Evolutionary conservation across 2,113 vertebrate genomes (phyloP).

Genomic region (Nestor notabilis): DNA sequence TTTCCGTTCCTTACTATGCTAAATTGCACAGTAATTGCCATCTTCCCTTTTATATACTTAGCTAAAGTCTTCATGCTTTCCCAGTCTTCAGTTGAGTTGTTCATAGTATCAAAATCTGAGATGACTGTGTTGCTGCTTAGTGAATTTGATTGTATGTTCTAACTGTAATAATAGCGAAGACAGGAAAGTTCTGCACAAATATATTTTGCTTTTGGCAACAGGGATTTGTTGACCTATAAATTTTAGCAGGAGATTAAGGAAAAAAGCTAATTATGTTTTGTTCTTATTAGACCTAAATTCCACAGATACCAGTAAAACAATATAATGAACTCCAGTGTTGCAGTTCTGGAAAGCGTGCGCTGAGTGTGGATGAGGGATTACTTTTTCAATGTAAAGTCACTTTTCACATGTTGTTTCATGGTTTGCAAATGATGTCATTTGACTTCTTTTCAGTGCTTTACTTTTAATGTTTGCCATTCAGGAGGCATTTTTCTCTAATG

Average conservation of each 20-base stretch:
- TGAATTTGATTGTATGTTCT: neutral
- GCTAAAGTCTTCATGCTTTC: neutral
- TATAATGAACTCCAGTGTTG: neutral
- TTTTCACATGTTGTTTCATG: neutral
- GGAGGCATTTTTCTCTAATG: neutral
- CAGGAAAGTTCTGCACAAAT: neutral
- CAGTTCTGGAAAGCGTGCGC: accelerated
- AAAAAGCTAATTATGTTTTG: neutral
- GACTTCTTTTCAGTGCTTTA: neutral
- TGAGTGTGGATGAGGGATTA: too few species aligned
- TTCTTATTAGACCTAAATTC: neutral
- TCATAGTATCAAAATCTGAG: neutral
- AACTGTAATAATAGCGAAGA: neutral
- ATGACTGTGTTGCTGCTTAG: neutral
- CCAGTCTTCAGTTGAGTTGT: neutral
- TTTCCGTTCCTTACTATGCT: neutral
- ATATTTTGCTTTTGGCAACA: neutral
- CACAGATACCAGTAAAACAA: neutral
- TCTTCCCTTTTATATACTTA: accelerated
- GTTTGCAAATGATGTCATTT: neutral
- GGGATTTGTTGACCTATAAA: slow-evolving; percentile 12
- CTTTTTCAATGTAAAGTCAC: neutral
- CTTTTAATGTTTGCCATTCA: accelerated
- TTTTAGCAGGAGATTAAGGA: neutral
- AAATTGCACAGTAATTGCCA: accelerated